phyloP scores from a whole-genome alignment of 1,140 invertebrate species.

The Eciton burchellii region DNA sequence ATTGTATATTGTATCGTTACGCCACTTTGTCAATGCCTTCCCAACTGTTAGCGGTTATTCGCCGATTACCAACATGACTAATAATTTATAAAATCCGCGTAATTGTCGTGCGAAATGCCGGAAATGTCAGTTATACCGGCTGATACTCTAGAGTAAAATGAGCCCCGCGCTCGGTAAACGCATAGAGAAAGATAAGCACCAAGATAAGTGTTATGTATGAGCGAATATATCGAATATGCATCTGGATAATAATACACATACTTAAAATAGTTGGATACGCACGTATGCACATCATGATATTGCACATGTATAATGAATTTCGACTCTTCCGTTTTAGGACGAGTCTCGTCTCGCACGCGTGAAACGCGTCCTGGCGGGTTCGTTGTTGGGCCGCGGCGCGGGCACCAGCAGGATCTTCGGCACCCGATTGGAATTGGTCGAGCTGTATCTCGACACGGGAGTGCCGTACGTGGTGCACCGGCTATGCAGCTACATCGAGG shows the following conservation, averaged over 20 bases:
- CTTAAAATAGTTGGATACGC: neutral
- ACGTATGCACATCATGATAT: too few species aligned
- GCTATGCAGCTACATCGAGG: constrained; percentile 84
- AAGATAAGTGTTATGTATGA: neutral
- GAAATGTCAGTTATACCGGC: constrained; percentile 27
- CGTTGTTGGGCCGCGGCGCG: constrained; percentile 78
- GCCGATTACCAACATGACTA: constrained; percentile 24
- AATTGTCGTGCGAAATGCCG: constrained; percentile 23
- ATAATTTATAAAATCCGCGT: constrained; percentile 23
- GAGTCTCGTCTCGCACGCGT: constrained; percentile 83
- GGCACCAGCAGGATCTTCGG: constrained; percentile 80
- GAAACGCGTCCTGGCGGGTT: constrained; percentile 82
- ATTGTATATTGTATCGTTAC: constrained; percentile 34
- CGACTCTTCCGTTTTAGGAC: constrained; percentile 72
- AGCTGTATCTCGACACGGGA: constrained; percentile 81
- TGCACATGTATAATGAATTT: neutral
- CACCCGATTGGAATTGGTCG: constrained; percentile 79
- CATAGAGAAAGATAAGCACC: neutral
- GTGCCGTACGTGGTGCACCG: constrained; percentile 84
- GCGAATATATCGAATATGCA: neutral
- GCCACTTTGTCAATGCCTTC: constrained; percentile 31
- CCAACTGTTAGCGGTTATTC: neutral
- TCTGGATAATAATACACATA: too few species aligned
- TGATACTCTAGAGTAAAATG: constrained; percentile 7
- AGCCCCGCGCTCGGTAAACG: neutral